A percentile compares a stretch with the other conserved stretches of the same genome.
Conservation (phyloP, 2,113 vertebrate species). For the Eretmochelys imbricata region DNA sequence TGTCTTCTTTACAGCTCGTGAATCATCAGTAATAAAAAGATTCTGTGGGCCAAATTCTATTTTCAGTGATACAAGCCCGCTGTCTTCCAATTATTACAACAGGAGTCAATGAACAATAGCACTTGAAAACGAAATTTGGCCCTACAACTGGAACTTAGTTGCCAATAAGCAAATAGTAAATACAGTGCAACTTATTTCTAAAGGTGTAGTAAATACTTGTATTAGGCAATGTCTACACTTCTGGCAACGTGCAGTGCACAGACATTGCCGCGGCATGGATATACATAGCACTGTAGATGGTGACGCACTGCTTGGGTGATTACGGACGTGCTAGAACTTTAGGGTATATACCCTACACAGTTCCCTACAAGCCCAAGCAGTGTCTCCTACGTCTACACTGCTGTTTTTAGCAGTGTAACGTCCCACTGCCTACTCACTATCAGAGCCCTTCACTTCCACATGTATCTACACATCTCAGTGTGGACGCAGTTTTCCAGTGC, state of each 20-base stretch:
- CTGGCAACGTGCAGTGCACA: not conserved
- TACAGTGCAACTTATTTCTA: not conserved
- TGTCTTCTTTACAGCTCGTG: not conserved
- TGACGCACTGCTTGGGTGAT: not conserved
- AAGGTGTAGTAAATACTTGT: not conserved
- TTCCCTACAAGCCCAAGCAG: not conserved
- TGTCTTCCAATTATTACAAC: not conserved
- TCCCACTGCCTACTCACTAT: not conserved
- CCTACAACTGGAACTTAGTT: rapidly evolving
- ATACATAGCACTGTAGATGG: not conserved
- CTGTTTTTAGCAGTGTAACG: not conserved
- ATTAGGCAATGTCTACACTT: not conserved
- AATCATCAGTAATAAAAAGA: not conserved
- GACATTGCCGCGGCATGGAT: not conserved
- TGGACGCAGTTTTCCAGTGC: not conserved
- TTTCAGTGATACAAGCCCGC: not conserved
- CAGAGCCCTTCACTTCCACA: too few relatives aligned
- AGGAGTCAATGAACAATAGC: not conserved
- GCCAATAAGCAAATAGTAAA: not conserved
- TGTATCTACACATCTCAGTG: not conserved
- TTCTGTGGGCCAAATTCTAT: not conserved
- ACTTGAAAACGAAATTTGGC: not conserved
- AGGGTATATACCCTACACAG: not conserved
- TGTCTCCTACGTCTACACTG: not conserved
- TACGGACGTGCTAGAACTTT: not conserved